phyloP scores from a whole-genome alignment of 2,797 vertebrate species.

The Chelon labrosus region DNA sequence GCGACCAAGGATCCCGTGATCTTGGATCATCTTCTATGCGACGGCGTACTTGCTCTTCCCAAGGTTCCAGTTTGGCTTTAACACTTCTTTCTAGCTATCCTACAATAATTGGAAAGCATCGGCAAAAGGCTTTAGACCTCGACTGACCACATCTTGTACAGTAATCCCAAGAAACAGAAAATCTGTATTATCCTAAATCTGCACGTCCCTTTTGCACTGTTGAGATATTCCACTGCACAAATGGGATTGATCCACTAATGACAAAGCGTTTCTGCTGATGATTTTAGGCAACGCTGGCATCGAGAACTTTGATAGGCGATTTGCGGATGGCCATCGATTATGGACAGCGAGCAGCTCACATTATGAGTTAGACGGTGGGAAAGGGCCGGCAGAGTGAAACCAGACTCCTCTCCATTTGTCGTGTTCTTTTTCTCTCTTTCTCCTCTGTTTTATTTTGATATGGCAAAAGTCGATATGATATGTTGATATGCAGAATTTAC shows the following conservation, averaged over 20 bases:
- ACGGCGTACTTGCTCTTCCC: too few species aligned
- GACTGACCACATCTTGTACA: neutral
- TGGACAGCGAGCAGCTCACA: constrained; percentile 61
- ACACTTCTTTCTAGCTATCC: too few species aligned
- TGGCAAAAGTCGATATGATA: too few species aligned
- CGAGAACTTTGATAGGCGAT: constrained; percentile 75
- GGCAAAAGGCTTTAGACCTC: too few species aligned
- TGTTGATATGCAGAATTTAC: too few species aligned
- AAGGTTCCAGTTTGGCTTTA: too few species aligned
- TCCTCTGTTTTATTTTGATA: neutral
- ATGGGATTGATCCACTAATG: neutral
- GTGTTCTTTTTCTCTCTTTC: neutral
- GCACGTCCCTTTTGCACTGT: neutral
- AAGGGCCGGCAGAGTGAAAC: constrained; percentile 62
- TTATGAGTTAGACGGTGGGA: constrained; percentile 61
- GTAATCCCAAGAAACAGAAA: neutral
- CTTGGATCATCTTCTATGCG: too few species aligned
- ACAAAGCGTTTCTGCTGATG: constrained; percentile 17
- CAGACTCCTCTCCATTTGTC: constrained; percentile 38
- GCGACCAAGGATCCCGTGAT: too few species aligned
- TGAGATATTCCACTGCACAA: neutral
- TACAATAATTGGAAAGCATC: too few species aligned
- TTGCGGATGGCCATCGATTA: constrained; percentile 70
- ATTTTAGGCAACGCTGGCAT: constrained; percentile 46
- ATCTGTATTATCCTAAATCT: neutral